phyloP scores from a whole-genome alignment of 2,113 vertebrate species.

The Dicerorhinus sumatrensis region DNA sequence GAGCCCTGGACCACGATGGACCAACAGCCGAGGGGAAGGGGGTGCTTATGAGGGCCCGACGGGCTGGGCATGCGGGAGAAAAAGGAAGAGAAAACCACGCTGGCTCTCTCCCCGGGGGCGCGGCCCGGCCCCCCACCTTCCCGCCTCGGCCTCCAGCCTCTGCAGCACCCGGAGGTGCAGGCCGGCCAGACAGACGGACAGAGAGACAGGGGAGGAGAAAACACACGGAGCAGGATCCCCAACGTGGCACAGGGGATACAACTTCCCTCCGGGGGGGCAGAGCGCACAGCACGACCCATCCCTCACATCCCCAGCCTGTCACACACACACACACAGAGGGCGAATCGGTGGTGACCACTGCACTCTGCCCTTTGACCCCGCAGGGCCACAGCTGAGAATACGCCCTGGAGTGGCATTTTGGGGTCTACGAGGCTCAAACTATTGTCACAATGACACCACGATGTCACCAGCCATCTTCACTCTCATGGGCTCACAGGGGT shows the following conservation, averaged over 20 bases:
- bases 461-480: not conserved
- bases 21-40: not conserved
- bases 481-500: too few relatives aligned
- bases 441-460: too few relatives aligned
- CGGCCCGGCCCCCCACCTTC: not conserved
- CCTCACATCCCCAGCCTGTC: not conserved
- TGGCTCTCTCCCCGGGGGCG: not conserved
- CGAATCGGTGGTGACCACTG: not conserved
- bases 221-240: not conserved
- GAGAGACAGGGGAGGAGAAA: not conserved
- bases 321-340: too few relatives aligned
- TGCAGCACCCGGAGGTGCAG: not conserved
- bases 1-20: not conserved
- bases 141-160: not conserved
- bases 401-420: not conserved
- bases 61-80: rapidly evolving
- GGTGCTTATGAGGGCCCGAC: rapidly evolving
- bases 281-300: rapidly evolving
- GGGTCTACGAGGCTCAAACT: not conserved
- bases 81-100: not conserved
- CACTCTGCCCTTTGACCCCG: not conserved
- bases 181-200: not conserved
- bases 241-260: not conserved
- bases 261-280: rapidly evolving
- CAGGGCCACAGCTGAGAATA: rapidly evolving